These are phyloP conservation scores for Otis tarda DNA, from an alignment of 2,113 vertebrate species.

Conservation along the genomic window DNA sequence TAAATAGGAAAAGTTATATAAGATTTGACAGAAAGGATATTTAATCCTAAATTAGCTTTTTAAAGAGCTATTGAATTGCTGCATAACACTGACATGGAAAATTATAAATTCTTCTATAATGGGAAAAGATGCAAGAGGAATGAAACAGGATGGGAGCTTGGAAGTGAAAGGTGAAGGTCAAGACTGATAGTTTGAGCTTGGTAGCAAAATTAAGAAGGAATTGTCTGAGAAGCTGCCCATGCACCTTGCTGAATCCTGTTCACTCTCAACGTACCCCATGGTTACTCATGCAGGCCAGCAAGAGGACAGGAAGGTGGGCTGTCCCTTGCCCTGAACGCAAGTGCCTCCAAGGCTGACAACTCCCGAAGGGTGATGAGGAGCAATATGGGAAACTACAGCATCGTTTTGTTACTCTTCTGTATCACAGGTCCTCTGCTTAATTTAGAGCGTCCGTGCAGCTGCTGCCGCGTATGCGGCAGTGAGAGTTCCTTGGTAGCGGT, in stretches of 20 bases:
- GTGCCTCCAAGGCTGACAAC: not conserved
- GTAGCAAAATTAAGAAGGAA: not conserved
- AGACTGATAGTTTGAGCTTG: not conserved
- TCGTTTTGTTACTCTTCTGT: not conserved
- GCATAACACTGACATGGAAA: not conserved
- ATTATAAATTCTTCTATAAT: not conserved
- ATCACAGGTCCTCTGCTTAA: not conserved
- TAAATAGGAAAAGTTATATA: conserved; percentile 40
- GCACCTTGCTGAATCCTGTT: not conserved
- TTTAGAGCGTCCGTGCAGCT: not conserved
- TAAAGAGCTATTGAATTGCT: not conserved
- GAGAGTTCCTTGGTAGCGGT: not conserved
- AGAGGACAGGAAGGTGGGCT: not conserved
- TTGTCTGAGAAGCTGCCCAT: not conserved
- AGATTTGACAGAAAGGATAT: not conserved
- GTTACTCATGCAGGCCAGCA: accelerated
- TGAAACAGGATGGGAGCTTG: not conserved
- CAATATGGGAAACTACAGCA: accelerated
- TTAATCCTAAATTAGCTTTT: conserved; percentile 25
- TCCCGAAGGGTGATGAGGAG: not conserved
- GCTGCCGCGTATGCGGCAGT: accelerated
- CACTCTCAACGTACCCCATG: accelerated
- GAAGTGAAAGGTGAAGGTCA: not conserved
- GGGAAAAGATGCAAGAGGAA: not conserved
- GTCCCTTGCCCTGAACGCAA: accelerated